Base-by-base conservation (phyloP, 2,888 invertebrate genomes). In the Dastarcus helophoroides region DNA sequence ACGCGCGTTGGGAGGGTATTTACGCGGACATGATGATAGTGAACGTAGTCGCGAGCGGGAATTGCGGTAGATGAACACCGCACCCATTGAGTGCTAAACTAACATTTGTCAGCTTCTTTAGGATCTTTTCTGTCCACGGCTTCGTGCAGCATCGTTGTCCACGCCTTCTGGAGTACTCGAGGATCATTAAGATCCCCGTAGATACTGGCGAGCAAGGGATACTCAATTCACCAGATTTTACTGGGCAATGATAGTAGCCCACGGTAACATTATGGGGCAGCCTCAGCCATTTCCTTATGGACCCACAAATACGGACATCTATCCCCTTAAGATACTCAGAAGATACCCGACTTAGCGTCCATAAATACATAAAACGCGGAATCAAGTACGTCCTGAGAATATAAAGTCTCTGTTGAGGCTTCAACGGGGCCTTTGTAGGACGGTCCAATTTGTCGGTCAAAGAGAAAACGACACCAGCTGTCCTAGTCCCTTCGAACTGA, bases 241-340 rank as follows among this genome's bases (percentile, higher is more conserved):
- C 24, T 1, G 40, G 13, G 0, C 54, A 46, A 24, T 59, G 52
- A 29, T 52, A 49, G 31, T 50, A 58, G 2, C 39, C 51, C 1
- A 27, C 33, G 2, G 54, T 50, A 1, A 40, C 31, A 30, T 56
- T 55, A 1, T 36, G 11, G 0, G 56, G 58, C 0, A 55, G 42
- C 4, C 35, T 24, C 3, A 54, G 25, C 53, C 54, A 54, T 9
- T 26, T 35, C 15, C 55, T 31, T 1, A 53, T 37, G 0, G 42
- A 39, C 0, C 22, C 33, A 23, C 56, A 45, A 16, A 55, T 39
- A 25, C 42, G 36, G 0, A 40, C 22, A 31, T 61, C 56, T 11
- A 54, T 31, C 23, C 38, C 32, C 4, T 43, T 40, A 0, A 59
- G 31, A 0, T 8, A 9, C 2, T 31, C n/a, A 0, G 35, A 31